phyloP scores from a whole-genome alignment of 2,113 vertebrate genomes.

The Chaetura pelagica region DNA sequence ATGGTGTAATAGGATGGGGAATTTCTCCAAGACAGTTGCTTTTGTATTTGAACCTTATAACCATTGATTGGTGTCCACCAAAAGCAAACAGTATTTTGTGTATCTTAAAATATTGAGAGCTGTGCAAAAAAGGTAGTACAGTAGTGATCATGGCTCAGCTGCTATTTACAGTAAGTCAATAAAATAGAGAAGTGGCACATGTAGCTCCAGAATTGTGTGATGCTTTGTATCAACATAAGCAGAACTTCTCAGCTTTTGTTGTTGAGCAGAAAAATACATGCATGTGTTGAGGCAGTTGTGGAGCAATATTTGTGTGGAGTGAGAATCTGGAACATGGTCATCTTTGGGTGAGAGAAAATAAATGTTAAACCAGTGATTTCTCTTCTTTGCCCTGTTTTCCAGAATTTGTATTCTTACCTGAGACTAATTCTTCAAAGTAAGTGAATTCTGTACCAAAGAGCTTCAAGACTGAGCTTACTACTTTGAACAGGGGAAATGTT shows the following conservation, averaged over 20 bases:
- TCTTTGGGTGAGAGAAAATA: background rate
- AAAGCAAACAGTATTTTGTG: background rate
- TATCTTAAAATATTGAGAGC: background rate
- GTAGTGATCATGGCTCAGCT: background rate
- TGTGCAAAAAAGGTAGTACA: background rate
- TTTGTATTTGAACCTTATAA: background rate
- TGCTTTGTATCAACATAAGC: background rate
- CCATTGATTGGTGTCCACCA: background rate
- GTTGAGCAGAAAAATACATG: background rate
- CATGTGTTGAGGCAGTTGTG: background rate
- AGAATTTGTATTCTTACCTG: background rate
- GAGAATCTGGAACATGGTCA: background rate
- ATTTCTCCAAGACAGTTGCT: background rate
- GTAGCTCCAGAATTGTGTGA: background rate
- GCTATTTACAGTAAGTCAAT: background rate
- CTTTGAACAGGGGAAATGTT: background rate
- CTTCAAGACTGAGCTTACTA: background rate
- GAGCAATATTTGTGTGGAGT: background rate
- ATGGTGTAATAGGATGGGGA: background rate
- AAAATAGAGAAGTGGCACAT: background rate
- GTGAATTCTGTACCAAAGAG: background rate
- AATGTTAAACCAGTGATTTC: background rate
- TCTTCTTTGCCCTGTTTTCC: background rate
- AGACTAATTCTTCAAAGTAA: background rate
- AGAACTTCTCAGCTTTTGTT: background rate